Evolutionary conservation across 2,888 invertebrate species (phyloP).

Genomic region (Griposia aprilina): DNA sequence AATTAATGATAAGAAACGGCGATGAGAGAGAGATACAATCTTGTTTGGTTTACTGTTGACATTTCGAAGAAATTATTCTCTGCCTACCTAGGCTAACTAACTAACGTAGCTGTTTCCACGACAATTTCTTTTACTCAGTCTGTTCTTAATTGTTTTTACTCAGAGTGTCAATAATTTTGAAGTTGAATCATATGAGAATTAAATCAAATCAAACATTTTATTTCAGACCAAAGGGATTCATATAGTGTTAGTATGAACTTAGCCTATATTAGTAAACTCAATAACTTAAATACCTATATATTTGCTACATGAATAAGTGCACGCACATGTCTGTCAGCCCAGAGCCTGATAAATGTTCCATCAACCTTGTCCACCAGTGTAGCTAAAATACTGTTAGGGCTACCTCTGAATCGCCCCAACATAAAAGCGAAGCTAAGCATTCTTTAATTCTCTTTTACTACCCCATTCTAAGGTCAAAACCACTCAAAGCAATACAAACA

Average conservation of each 20-base stretch:
- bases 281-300: too few species aligned
- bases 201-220: too few species aligned
- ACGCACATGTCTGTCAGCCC: too few species aligned
- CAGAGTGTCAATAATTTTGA: background rate
- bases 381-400: too few species aligned
- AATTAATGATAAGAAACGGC: background rate
- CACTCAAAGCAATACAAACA: conserved; percentile 9
- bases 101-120: background rate
- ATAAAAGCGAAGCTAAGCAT: too few species aligned
- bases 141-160: background rate
- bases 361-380: too few species aligned
- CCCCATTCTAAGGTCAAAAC: conserved; percentile 2
- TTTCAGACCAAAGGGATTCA: too few species aligned
- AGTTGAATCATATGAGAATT: background rate
- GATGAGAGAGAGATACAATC: background rate
- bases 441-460: background rate
- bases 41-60: background rate
- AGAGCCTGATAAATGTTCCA: too few species aligned
- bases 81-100: background rate
- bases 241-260: too few species aligned
- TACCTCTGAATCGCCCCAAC: too few species aligned
- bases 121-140: background rate
- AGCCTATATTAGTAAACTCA: too few species aligned
- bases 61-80: background rate
- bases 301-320: too few species aligned